Conservation (phyloP, 2,888 invertebrate genomes). For the Eretmocerus hayati region DNA sequence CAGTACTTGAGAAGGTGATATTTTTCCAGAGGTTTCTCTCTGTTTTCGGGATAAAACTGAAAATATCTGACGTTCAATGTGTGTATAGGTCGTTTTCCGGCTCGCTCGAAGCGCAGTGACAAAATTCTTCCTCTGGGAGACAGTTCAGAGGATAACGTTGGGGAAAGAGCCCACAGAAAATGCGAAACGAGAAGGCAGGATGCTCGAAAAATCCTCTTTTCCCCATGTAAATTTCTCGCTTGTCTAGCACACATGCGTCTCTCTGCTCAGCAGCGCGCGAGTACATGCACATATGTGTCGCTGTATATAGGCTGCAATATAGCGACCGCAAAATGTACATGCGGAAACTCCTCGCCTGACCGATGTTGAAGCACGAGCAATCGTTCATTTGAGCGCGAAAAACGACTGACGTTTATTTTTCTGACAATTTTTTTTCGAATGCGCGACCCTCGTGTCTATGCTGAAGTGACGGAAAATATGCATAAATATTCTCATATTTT, state of each 20-base stretch:
- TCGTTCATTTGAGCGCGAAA: conserved; percentile 18
- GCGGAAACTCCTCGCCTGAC: conserved; percentile 2
- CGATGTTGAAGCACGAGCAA: conserved; percentile 13
- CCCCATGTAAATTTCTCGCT: conserved; percentile 12
- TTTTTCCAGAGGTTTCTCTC: too few relatives aligned
- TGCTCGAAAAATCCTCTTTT: conserved; percentile 18
- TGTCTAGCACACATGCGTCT: neutral
- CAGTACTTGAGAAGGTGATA: too few relatives aligned
- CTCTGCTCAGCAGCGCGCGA: too few relatives aligned
- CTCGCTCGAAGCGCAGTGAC: neutral
- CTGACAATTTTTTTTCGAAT: conserved; percentile 17
- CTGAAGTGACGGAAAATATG: too few relatives aligned
- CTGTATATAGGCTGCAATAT: conserved; percentile 1
- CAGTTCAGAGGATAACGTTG: neutral
- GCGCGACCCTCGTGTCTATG: neutral
- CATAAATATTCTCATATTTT: too few relatives aligned
- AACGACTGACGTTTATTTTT: conserved; percentile 17
- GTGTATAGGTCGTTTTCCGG: neutral
- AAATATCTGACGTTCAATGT: neutral
- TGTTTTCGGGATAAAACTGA: too few relatives aligned
- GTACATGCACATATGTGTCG: too few relatives aligned
- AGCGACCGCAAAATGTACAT: conserved; percentile 8
- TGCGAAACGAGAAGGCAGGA: conserved; percentile 10
- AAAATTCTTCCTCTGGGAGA: neutral
- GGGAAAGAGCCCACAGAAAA: neutral